A percentile compares a stretch with the other conserved stretches of the same genome.
Conservation (phyloP, 2,113 vertebrate species). For the Cynopterus brachyotis region DNA sequence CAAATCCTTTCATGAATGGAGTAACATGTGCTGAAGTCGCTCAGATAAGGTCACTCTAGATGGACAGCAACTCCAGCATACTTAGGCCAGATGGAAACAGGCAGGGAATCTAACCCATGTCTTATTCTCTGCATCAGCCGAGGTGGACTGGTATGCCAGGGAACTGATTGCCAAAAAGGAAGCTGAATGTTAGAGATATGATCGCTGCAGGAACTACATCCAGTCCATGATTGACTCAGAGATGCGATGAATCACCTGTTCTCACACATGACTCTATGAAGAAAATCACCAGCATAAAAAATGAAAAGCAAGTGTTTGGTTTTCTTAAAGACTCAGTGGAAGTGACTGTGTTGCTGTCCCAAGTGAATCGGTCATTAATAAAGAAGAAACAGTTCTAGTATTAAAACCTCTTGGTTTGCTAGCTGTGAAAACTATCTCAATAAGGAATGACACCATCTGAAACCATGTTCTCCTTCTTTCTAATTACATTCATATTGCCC, state of each 20-base stretch:
- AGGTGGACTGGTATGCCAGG: background rate
- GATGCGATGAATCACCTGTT: background rate
- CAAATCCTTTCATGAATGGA: background rate
- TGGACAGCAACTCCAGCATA: background rate
- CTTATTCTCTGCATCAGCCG: background rate
- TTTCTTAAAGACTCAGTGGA: background rate
- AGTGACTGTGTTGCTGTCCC: background rate
- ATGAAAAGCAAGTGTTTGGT: background rate
- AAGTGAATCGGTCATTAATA: background rate
- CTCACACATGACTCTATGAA: background rate
- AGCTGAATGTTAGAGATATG: background rate
- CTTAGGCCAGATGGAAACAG: background rate
- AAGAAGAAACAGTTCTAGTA: background rate
- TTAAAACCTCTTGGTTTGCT: background rate
- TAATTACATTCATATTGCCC: background rate
- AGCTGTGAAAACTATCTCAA: background rate
- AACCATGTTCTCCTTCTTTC: background rate
- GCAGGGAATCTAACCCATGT: background rate
- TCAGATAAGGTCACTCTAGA: background rate
- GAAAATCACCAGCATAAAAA: constrained; percentile 4
- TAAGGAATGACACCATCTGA: background rate
- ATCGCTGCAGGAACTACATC: background rate
- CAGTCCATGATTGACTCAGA: background rate
- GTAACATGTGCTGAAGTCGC: background rate
- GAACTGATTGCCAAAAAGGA: background rate